Evolutionary conservation across 2,113 vertebrate genomes (phyloP), one percentile per base, ranked within the genome.

Genomic region (Eptesicus fuscus): DNA sequence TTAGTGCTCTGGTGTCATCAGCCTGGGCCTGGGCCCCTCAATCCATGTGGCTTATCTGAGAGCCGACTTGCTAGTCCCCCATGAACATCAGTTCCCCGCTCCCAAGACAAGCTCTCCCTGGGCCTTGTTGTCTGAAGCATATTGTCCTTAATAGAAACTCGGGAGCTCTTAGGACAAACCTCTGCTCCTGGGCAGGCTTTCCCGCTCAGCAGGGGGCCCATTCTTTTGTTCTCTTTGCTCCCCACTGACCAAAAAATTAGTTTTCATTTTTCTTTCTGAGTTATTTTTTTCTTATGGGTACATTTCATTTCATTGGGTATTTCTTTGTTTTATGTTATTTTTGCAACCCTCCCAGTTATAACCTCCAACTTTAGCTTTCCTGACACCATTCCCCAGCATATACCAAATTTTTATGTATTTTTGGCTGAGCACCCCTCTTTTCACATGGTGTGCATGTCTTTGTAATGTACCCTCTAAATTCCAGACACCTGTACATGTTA

Each of bases 391-490:
- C 18, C 56, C 51, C 1, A 32, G 17, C 2, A 6, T 61, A 44
- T 10, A 25, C 35, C 17, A 61, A 53, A 53, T 61, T 49, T 77
- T 87, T 32, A 61, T 56, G 74, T 28, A 40, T 67, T 51, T 47
- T 70, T 91, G 65, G 6, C 83, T 32, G 5, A 25, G 79, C 3
- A 1, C n/a, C 37, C 49, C 59, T 87, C 83, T 56, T 94, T 59
- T 35, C 53, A 63, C 30, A 1, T 32, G 80, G 32, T 23, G 6
- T 51, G 7, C 6, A 7, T 61, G 25, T 89, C 59, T 69, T 80
- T 95, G 69, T 95, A 67, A 73, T 12, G 23, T 9, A 56, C 49
- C 47, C 30, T 95, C 74, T 78, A 71, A 78, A 69, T 69, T 88
- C n/a, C 40, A 87, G 79, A 51, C 76, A 91, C 89, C 79, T 44